Conservation (phyloP, 2,113 vertebrate species). For the Atlantisia rogersi region DNA sequence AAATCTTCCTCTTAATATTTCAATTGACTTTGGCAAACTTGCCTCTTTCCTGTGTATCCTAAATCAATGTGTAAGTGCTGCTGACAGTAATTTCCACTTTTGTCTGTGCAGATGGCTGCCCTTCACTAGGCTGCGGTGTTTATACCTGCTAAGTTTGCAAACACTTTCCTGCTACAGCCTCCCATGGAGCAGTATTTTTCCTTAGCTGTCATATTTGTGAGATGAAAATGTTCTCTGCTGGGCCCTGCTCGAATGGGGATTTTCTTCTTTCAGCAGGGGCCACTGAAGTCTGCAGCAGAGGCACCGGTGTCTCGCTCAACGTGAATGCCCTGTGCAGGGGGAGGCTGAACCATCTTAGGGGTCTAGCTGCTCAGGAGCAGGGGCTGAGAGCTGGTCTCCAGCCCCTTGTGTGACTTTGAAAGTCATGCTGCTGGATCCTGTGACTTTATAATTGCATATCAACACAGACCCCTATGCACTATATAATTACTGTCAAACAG, state of each 20-base stretch:
- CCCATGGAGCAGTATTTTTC: background rate
- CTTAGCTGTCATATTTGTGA: background rate
- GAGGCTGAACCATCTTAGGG: background rate
- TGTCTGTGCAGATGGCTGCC: conserved; percentile 28
- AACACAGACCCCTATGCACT: background rate
- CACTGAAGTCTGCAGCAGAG: background rate
- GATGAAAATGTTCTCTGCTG: background rate
- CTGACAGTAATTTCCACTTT: conserved; percentile 50
- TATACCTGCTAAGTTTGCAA: conserved; percentile 32
- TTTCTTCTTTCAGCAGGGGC: background rate
- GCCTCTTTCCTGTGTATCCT: background rate
- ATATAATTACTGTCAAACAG: background rate
- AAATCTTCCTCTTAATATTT: conserved; percentile 44
- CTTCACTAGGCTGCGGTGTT: conserved; percentile 7
- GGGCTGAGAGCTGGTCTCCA: background rate
- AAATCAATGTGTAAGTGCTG: conserved; percentile 45
- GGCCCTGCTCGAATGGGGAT: background rate
- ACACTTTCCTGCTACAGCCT: background rate
- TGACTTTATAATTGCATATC: background rate
- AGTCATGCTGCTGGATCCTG: background rate
- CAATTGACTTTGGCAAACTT: conserved; percentile 52
- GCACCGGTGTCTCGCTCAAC: accelerated
- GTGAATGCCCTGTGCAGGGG: accelerated
- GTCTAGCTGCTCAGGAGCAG: background rate
- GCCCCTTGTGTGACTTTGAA: background rate